Evolutionary conservation across 2,888 invertebrate genomes (phyloP), one percentile per base, ranked within the genome.

Genomic region (Agriopis aurantiaria): DNA sequence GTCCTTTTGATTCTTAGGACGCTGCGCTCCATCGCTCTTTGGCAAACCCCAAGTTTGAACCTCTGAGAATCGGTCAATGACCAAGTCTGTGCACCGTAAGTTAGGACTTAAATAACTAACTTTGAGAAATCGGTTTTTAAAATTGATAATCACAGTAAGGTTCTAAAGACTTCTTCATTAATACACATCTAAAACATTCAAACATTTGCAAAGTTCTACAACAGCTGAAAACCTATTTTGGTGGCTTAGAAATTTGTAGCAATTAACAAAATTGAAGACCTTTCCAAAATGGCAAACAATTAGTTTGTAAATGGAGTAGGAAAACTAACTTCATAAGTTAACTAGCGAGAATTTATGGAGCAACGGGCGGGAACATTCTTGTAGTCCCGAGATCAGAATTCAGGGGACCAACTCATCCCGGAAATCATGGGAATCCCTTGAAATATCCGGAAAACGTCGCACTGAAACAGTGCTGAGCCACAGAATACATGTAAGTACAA

Each of bases 321-420:
- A 11, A 23, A 55, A 55, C 48, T 56, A 61, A 61, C 55, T 67
- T 61, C 48, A 48, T 65, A 55, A 61, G 56, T 61, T 67, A 56
- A 46, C 56, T 17, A 48, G 49, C 23, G 17, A 43, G 52, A 41
- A 48, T 61, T 67, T 49, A 67, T 49, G 23, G 61, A 43, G 58
- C 23, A 3, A 48, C 5, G 49, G 23, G 6, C 6, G 12, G 33
- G 8, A 8, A 61, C 40, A 61, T 61, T 67, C 61, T 61, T 49
- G 49, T 10, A 49, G 48, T 23, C 46, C 59, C 45, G 61, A 61
- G 55, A 60, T 66, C 52, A 60, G 17, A 60, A 46, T 66, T 66
- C 58, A 58, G 46, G 52, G 41, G 41, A 55, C 40, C 10, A 6
- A 14, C 8, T 46, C 60, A 48, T 53, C 10, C 51, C 58, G 43